phyloP scores from a whole-genome alignment of 2,113 vertebrate species.

The Mirza zaza region DNA sequence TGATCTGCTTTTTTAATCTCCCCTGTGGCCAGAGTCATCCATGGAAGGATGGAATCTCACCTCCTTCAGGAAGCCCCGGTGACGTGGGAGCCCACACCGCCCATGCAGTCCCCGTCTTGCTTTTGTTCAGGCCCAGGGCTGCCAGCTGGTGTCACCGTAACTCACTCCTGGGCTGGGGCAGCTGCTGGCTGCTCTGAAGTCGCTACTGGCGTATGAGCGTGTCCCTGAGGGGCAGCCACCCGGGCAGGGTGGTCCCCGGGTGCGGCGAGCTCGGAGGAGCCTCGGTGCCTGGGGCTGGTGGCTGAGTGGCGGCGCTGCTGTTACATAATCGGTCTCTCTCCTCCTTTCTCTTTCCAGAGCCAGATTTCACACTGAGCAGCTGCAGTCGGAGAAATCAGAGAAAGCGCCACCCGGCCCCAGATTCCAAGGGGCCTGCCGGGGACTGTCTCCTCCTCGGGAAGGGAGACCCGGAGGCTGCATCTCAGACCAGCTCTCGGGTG shows the following conservation, averaged over 20 bases:
- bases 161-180: neutral
- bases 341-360: conserved; percentile 77
- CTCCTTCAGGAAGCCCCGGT: neutral
- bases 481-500: conserved; percentile 3
- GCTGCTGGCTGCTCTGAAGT: neutral
- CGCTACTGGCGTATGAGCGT: neutral
- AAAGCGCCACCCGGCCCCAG: conserved; percentile 67
- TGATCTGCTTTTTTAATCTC: neutral
- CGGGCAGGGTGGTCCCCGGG: neutral
- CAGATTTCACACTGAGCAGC: conserved; percentile 79
- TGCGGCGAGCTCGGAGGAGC: neutral
- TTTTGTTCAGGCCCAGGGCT: neutral
- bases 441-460: neutral
- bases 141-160: neutral
- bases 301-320: conserved; percentile 68
- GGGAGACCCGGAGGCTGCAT: neutral
- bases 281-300: neutral
- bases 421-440: conserved; percentile 65
- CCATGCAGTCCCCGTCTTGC: neutral
- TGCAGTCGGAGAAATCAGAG: conserved; percentile 73
- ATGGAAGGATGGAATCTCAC: neutral
- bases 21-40: neutral
- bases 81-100: neutral
- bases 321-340: conserved; percentile 78
- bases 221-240: neutral